Conservation (phyloP, 2,113 vertebrate genomes). For the Sceloporus tristichus region DNA sequence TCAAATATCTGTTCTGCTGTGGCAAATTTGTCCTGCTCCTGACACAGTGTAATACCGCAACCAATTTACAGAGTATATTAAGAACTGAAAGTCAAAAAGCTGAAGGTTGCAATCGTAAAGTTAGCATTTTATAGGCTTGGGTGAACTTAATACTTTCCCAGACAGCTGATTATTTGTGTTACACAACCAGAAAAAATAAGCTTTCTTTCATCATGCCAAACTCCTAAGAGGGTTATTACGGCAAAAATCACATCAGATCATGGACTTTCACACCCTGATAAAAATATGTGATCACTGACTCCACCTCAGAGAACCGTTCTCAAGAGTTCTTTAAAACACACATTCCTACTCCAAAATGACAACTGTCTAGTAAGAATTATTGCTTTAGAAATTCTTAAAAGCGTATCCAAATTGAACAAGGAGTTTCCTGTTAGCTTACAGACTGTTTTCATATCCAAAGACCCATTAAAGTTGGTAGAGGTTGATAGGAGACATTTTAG, state of each 20-base stretch:
- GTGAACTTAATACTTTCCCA: neutral
- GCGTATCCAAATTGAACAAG: neutral
- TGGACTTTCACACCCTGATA: neutral
- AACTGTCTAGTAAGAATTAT: neutral
- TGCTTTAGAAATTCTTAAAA: neutral
- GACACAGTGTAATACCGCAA: neutral
- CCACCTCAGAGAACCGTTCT: neutral
- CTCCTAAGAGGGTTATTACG: fast-evolving
- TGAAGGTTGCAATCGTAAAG: neutral
- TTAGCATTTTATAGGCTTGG: fast-evolving
- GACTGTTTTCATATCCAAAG: neutral
- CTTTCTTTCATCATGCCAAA: neutral
- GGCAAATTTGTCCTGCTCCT: constrained; percentile 18
- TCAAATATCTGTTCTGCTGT: neutral
- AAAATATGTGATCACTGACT: neutral
- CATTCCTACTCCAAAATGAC: neutral
- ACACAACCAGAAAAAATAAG: neutral
- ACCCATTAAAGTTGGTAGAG: no score
- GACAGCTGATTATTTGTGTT: neutral
- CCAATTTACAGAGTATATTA: constrained; percentile 35
- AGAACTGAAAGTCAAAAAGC: constrained; percentile 22
- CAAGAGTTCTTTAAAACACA: neutral
- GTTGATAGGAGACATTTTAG: neutral
- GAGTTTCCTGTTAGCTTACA: neutral
- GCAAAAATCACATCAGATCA: neutral